Conservation (phyloP, 2,888 invertebrate genomes). For the Scaptodrosophila latifasciaeformis region DNA sequence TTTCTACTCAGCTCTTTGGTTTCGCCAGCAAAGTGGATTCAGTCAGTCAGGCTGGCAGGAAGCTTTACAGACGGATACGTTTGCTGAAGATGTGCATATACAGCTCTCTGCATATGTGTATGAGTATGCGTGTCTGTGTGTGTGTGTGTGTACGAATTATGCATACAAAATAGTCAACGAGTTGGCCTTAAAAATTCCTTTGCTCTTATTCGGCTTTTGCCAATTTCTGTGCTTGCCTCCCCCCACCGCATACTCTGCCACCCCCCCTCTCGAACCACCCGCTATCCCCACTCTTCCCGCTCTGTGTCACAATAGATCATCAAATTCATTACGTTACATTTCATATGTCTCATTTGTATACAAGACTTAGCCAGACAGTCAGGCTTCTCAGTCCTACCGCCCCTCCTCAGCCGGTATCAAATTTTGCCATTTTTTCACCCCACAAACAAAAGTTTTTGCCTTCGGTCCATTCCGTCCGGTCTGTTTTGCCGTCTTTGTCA, state of each 20-base stretch:
- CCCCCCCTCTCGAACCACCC: background rate
- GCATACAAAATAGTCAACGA: conserved; percentile 63
- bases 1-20: background rate
- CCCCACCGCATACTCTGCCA: background rate
- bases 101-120: no score
- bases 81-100: conserved; percentile 55
- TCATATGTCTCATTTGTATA: conserved; percentile 56
- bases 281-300: no score
- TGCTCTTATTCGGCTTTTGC: conserved; percentile 12
- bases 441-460: background rate
- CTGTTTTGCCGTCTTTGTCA: conserved; percentile 10
- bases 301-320: conserved; percentile 74
- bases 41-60: conserved; percentile 53
- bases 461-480: conserved; percentile 2
- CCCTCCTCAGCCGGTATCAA: no score
- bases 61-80: conserved; percentile 65
- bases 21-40: background rate
- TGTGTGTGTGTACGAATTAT: conserved; percentile 22
- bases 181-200: conserved; percentile 60
- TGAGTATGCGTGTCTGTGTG: no score
- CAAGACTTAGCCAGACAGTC: conserved; percentile 3
- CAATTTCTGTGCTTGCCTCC: background rate
- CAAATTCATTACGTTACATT: conserved; percentile 73
- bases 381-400: no score
- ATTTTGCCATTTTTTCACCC: no score